Percentiles rank a stretch among this genome's conserved stretches.
Conservation (phyloP, 92 coral and sea anemone species). For the Palythoa heliodiscus region DNA sequence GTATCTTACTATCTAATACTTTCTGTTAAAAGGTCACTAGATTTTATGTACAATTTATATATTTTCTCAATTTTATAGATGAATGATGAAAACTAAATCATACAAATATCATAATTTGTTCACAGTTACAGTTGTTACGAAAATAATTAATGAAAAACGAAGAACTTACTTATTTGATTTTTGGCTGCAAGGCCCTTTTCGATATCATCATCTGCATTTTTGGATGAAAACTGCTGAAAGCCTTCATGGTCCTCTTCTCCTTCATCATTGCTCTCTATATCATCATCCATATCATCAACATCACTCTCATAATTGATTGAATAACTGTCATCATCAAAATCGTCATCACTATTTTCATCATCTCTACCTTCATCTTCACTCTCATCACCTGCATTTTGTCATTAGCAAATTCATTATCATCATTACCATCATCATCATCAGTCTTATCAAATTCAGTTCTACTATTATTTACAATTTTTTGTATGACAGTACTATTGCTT, state of each 20-base stretch:
- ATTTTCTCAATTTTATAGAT: too few relatives aligned
- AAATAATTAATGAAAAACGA: background rate
- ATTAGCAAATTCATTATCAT: background rate
- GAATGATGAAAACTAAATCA: too few relatives aligned
- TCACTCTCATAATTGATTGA: background rate
- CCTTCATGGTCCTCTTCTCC: background rate
- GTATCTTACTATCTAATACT: too few relatives aligned
- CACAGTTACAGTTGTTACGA: too few relatives aligned
- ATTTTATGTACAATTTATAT: too few relatives aligned
- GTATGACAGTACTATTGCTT: background rate
- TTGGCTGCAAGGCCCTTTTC: slow-evolving; percentile 89
- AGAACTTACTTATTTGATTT: slow-evolving; percentile 78
- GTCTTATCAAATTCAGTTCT: background rate
- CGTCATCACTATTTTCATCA: slow-evolving; percentile 30
- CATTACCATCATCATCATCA: background rate
- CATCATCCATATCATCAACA: slow-evolving; percentile 2
- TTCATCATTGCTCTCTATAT: background rate
- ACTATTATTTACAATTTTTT: background rate
- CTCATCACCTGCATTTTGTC: background rate
- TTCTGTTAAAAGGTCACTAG: too few relatives aligned
- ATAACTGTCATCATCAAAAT: slow-evolving; percentile 37
- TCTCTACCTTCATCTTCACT: background rate
- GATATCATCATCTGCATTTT: slow-evolving; percentile 37
- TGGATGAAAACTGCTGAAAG: background rate
- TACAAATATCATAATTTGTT: too few relatives aligned